These are phyloP conservation scores for Catamblyrhynchus diadema DNA, from an alignment of 2,797 vertebrate genomes.

Conservation along the genomic window DNA sequence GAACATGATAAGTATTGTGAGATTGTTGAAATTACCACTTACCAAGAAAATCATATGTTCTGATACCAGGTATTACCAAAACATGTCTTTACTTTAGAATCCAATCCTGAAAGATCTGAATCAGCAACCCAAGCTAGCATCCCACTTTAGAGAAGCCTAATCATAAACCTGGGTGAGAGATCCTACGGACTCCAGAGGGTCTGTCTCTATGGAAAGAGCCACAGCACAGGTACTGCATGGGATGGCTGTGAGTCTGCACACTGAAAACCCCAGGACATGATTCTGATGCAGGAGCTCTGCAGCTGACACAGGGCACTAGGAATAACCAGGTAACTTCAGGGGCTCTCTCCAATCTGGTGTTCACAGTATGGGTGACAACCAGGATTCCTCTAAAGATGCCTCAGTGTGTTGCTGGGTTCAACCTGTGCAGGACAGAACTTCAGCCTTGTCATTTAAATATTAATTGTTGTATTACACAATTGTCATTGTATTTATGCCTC, in stretches of 20 bases:
- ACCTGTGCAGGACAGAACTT: background rate
- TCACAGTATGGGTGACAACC: background rate
- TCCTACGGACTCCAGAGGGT: background rate
- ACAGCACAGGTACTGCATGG: background rate
- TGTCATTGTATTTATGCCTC: background rate
- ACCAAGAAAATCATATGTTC: background rate
- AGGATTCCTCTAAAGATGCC: background rate
- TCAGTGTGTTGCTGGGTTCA: background rate
- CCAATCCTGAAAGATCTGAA: background rate
- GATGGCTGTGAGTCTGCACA: background rate
- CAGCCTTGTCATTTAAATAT: background rate
- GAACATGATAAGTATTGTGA: background rate
- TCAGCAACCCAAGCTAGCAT: background rate
- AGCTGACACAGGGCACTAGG: background rate
- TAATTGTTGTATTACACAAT: background rate
- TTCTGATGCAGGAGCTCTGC: background rate
- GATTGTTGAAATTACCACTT: background rate
- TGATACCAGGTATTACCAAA: background rate
- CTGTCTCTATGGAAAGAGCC: background rate
- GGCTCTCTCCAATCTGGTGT: background rate
- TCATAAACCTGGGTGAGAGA: background rate
- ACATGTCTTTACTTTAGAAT: background rate
- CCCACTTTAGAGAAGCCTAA: background rate
- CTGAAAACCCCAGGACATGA: accelerated
- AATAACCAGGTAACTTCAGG: background rate